Base-by-base conservation (phyloP, 2,888 invertebrate genomes). In the Dicycla oo region DNA sequence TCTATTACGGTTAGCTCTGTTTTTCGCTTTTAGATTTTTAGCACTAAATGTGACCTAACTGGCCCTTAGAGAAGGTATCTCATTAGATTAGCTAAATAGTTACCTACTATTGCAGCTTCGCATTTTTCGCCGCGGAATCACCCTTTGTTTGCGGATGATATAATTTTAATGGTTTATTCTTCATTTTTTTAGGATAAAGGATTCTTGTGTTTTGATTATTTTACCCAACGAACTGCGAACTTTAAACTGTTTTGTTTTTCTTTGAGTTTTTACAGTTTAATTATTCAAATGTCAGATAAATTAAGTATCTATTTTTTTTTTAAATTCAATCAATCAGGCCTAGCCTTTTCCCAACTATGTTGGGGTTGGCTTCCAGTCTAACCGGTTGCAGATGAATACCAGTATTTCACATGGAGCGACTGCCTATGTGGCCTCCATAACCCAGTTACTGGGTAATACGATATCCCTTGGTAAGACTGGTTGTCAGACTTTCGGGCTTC, bases 1-100 rank as follows among this genome's bases (percentile, higher is more conserved):
- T 86, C 87, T 86, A 82, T 89, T 90, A 89, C 64, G 77, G 83
- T 65, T 65, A 62, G 72, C 63, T 74, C 64, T 75, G 74, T 69
- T 84, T 80, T 74, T 71, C 30, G 63, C 45, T 78, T 74, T 79
- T 73, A 58, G 60, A 61, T 76, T 77, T 76, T 78, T 72, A 71
- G 57, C n/a, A 15, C 49, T 66, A 30, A 84, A 72, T 73, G 69
- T 68, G 65, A 72, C 49, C 69, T 84, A 83, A 83, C 61, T 75
- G 60, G 56, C 75, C 72, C 51, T 64, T n/a, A 0, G 81, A 60
- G 74, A 58, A 62, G 20, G 54, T 81, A 69, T 75, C 72, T 74
- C 53, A 20, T 60, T 49, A 83, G 84, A 81, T 81, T 80, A 76
- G 69, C 51, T 75, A 79, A 81, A 60, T 65, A 51, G 13, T 2